Percentiles rank a stretch among this genome's conserved stretches.
phyloP scores from a whole-genome alignment of 2,888 invertebrate species.

The Crepidodera aurea region DNA sequence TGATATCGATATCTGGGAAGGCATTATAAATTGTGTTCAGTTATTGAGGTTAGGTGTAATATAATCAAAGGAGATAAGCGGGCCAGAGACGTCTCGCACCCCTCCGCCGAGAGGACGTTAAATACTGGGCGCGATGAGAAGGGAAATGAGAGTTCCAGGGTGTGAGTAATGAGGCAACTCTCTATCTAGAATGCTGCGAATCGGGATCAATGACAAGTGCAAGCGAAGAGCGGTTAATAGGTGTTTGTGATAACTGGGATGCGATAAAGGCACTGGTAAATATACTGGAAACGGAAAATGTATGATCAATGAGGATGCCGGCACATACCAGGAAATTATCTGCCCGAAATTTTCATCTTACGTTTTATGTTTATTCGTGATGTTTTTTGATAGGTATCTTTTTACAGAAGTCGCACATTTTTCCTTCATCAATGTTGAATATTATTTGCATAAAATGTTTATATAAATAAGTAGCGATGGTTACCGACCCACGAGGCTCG shows the following conservation, averaged over 20 bases:
- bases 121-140: slow-evolving; percentile 50
- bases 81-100: slow-evolving; percentile 47
- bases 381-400: slow-evolving; percentile 30
- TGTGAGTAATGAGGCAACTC: slow-evolving; percentile 63
- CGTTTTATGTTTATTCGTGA: slow-evolving; percentile 52
- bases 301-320: slow-evolving; percentile 61
- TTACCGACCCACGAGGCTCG: too few species aligned
- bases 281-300: slow-evolving; percentile 63
- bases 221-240: slow-evolving; percentile 54
- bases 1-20: slow-evolving; percentile 29
- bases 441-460: too few species aligned
- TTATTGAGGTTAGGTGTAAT: slow-evolving; percentile 58
- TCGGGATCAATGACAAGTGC: slow-evolving; percentile 63
- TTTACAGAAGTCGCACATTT: slow-evolving; percentile 2
- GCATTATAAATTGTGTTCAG: slow-evolving; percentile 50
- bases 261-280: slow-evolving; percentile 60
- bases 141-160: slow-evolving; percentile 49
- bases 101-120: slow-evolving; percentile 45
- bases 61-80: slow-evolving; percentile 59
- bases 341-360: slow-evolving; percentile 53
- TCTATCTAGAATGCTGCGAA: slow-evolving; percentile 56
- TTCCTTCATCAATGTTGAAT: slow-evolving; percentile 1
- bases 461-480: too few species aligned
- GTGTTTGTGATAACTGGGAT: slow-evolving; percentile 59
- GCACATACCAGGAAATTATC: slow-evolving; percentile 59